Evolutionary conservation across 1,140 invertebrate species (phyloP).

Genomic region (Pogonomyrmex californicus): DNA sequence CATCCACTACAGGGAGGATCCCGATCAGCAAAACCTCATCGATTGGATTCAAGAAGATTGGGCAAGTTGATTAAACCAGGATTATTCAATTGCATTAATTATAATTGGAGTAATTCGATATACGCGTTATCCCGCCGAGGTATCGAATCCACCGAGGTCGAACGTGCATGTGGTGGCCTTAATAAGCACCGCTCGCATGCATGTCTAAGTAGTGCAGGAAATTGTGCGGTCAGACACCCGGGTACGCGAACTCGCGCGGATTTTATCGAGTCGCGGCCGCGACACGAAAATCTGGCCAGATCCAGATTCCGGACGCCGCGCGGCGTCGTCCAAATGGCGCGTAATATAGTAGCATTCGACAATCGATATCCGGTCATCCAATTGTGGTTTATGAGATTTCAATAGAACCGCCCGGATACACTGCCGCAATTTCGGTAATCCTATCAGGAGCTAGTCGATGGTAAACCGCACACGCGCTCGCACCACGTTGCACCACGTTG

Average conservation of each 20-base stretch:
- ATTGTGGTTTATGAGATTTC: conserved; percentile 72
- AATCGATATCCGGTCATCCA: conserved; percentile 64
- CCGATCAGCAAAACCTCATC: conserved; percentile 98
- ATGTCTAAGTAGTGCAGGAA: conserved; percentile 32
- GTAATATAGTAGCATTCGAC: conserved; percentile 52
- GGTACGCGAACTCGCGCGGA: neutral
- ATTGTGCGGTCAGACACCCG: conserved; percentile 39
- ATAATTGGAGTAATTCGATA: neutral
- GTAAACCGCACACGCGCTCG: conserved; percentile 50
- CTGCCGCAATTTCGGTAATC: conserved; percentile 69
- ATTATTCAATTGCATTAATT: conserved; percentile 15
- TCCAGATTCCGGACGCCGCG: neutral
- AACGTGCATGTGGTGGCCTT: neutral
- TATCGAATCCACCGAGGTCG: neutral
- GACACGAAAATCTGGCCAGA: conserved; percentile 15
- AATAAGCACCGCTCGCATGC: conserved; percentile 13
- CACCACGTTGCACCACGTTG: neutral
- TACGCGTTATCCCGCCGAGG: neutral
- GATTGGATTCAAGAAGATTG: conserved; percentile 99
- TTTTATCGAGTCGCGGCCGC: conserved; percentile 2
- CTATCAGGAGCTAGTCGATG: conserved; percentile 57
- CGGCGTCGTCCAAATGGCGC: conserved; percentile 24
- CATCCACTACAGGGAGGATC: conserved; percentile 98
- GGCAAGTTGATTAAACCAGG: conserved; percentile 87
- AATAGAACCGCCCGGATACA: conserved; percentile 55